Percentiles rank a stretch among this genome's conserved stretches.
These are phyloP conservation scores for Melanocharis versteri DNA, from an alignment of 2,113 vertebrate genomes.

Conservation along the genomic window DNA sequence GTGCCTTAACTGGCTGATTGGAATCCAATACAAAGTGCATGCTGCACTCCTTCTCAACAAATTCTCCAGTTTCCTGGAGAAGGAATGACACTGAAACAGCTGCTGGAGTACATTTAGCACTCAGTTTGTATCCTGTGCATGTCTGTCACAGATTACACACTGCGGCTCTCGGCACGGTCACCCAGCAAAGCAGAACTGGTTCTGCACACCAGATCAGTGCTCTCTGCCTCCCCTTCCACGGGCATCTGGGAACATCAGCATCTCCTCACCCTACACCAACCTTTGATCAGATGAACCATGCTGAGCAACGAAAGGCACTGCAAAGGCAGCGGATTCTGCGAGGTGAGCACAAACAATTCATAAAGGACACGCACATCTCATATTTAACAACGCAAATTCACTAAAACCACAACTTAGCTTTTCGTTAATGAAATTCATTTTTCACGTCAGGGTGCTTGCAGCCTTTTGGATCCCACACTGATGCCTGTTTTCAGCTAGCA, in stretches of 20 bases:
- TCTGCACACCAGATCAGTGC: background rate
- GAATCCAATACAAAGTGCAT: background rate
- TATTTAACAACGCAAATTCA: background rate
- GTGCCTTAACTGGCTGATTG: background rate
- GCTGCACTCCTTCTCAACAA: background rate
- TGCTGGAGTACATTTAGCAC: background rate
- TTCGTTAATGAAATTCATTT: background rate
- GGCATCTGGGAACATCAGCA: background rate
- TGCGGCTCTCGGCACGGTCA: background rate
- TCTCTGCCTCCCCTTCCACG: background rate
- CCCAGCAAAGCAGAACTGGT: background rate
- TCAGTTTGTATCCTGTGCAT: background rate
- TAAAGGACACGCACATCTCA: background rate
- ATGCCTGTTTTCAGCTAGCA: background rate
- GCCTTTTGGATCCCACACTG: background rate
- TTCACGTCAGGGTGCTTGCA: background rate
- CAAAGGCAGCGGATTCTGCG: background rate
- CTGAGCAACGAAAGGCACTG: background rate
- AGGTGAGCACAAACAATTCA: background rate
- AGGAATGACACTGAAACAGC: background rate
- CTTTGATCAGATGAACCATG: accelerated
- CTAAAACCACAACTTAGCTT: background rate
- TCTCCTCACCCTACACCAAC: background rate
- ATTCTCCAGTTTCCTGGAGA: background rate
- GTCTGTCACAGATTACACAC: background rate